Evolutionary conservation across 1,140 invertebrate species (phyloP), one percentile per base, ranked within the genome.

Genomic region (Amphibalanus amphitrite): DNA sequence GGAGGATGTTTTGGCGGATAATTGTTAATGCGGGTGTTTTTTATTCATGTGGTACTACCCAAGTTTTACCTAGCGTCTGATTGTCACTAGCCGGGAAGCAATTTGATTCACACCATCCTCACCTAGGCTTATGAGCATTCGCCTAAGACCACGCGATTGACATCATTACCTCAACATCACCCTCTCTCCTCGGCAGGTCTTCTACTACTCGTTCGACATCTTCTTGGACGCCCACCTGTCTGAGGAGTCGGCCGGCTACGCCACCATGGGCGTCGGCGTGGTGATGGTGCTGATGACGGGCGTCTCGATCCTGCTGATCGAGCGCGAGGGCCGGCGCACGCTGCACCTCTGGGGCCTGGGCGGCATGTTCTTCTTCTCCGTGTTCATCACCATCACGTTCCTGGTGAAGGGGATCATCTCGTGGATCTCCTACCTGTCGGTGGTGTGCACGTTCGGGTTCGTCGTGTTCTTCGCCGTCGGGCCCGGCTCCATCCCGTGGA

Each of bases 211-310:
- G 29, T 95, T 92, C 64, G 88, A 84, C 75, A 85, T 98, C 74
- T 98, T 97, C 79, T 88, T 86, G 75, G 90, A 86, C 76, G 93
- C 94, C 67, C 94, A 94, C 69, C 82, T 98, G 74, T 87, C 88
- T 29, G 87, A 91, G 70, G 88, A 79, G 3, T 74, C 78, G 28
- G 82, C 84, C 38, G 81, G 81, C 30, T 83, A 84, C 74, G 77
- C 77, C 26, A 98, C 94, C 30, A 95, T 98, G 81, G 95, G 94
- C 73, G 97, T 98, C 75, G 95, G 95, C 70, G 87, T 88, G 69
- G 95, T 98, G 76, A 99, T 98, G 90, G 95, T 98, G 29, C 83
- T 88, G 69, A 95, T 96, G 91, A 98, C 96, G 3, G 82, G 98
- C 71, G 88, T 97, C 67, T 96, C 95, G 69, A 90, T 99, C 78